Base-by-base conservation (phyloP, 23 tunicate species). In the Halocynthia aurantium region DNA sequence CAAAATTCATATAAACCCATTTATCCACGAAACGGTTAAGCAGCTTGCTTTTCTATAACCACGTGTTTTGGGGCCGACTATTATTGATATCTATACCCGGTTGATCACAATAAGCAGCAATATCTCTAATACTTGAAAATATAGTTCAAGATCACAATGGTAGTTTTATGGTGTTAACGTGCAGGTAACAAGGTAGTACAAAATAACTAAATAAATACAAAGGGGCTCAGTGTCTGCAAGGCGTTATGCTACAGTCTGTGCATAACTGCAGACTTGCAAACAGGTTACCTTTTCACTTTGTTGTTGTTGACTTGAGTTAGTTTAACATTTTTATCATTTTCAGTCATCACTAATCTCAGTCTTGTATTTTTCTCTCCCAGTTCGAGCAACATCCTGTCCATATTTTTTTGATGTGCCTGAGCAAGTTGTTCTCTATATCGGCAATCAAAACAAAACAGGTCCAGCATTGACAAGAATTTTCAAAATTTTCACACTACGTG, bases 291-390 rank as follows among this genome's bases (percentile, higher is more conserved):
- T 67, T 88, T 84, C 20, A 83, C 71, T 53, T 73, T 78, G 54
- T 75, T 72, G 12, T 83, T 85, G 8, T 88, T 65, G 67, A 9
- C 82, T 11, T 88, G 84, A 50, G 83, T 85, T 6, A 82, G 52
- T 49, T 65, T 64, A n/a, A 66, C 65, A 71, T 53, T 77, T 22
- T 84, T 65, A 51, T 90, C 97, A 54, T 75, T 80, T 17, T 90
- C 90, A 72, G 79, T 53, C 13, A 87, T 67, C n/a, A 92, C 52
- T 9, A 67, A 10, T 21, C 66, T 72, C 20, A 92, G 80, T 15
- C 98, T 67, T 44, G 78, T 83, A 63, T 92, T 84, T 86, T 92
- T 92, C 75, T 92, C 98, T 44, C 82, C 81, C 64, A 92, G 61
- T 73, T 92, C 98, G 49, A 86, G 74, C 76, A 82, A 67, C 81